These are phyloP conservation scores for Neolamprologus kungweensis DNA, from an alignment of 2,113 vertebrate genomes.

Conservation along the genomic window DNA sequence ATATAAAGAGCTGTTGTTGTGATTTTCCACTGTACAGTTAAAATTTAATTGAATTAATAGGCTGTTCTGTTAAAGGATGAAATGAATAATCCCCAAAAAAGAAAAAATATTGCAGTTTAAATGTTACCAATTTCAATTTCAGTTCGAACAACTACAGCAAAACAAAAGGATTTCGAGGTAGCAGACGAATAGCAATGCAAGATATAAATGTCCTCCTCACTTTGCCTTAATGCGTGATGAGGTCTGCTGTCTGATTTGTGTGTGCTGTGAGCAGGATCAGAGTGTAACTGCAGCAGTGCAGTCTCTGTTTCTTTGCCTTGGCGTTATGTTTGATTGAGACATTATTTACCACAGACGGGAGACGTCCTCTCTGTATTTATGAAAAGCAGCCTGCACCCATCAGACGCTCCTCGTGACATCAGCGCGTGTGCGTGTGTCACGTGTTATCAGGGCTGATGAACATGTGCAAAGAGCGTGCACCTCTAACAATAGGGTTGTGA, in stretches of 20 bases:
- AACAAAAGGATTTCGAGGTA: neutral
- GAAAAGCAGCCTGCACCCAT: constrained; percentile 21
- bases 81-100: neutral
- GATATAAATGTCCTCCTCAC: neutral
- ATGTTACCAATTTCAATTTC: neutral
- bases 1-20: neutral
- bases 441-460: neutral
- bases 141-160: neutral
- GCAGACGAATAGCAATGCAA: neutral
- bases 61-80: neutral
- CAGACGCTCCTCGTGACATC: constrained; percentile 22
- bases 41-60: neutral
- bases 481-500: constrained; percentile 25
- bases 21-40: neutral
- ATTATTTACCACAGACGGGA: neutral
- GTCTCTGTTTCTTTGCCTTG: neutral
- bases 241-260: neutral
- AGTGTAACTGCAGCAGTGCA: neutral
- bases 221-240: neutral
- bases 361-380: constrained; percentile 20
- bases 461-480: neutral
- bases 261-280: neutral
- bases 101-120: neutral
- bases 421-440: neutral
- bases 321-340: neutral